Conservation (phyloP, 1,140 invertebrate species). For the Drosophila teissieri region DNA sequence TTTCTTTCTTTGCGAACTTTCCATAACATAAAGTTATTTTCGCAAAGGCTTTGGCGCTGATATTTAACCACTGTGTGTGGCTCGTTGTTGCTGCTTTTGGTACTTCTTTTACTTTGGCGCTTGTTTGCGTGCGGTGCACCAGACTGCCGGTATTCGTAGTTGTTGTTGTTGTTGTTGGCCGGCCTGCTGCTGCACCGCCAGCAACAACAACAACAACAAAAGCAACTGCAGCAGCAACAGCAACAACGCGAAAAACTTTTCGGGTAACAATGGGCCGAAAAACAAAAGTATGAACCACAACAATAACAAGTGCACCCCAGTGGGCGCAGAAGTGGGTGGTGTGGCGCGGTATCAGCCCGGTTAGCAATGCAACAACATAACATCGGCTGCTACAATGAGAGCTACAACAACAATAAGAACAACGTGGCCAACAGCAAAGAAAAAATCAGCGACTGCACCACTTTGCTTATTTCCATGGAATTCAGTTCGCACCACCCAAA, state of each 20-base stretch:
- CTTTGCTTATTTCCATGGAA: constrained; percentile 57
- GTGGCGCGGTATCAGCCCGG: constrained; percentile 13
- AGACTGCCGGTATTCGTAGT: constrained; percentile 16
- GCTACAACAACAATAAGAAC: constrained; percentile 28
- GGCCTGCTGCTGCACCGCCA: constrained; percentile 16
- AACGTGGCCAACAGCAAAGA: constrained; percentile 22
- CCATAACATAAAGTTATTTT: background rate
- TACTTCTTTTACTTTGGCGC: constrained; percentile 64
- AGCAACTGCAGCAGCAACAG: constrained; percentile 31
- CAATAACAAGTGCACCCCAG: constrained; percentile 62
- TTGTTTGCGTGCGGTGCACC: constrained; percentile 66
- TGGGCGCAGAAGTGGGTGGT: background rate
- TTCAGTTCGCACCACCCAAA: constrained; percentile 24
- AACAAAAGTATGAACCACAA: constrained; percentile 78
- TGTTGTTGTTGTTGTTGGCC: constrained; percentile 5
- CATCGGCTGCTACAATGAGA: constrained; percentile 31
- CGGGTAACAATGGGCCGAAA: constrained; percentile 66
- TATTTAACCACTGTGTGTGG: constrained; percentile 9
- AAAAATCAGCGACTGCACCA: constrained; percentile 29
- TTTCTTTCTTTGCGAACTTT: background rate
- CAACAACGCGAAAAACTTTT: constrained; percentile 37
- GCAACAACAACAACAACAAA: constrained; percentile 30
- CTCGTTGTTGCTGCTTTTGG: constrained; percentile 61
- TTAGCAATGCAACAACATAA: constrained; percentile 53
- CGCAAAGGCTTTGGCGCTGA: background rate